Base-by-base conservation (phyloP, 2,113 vertebrate genomes). In the Bubo scandiacus region DNA sequence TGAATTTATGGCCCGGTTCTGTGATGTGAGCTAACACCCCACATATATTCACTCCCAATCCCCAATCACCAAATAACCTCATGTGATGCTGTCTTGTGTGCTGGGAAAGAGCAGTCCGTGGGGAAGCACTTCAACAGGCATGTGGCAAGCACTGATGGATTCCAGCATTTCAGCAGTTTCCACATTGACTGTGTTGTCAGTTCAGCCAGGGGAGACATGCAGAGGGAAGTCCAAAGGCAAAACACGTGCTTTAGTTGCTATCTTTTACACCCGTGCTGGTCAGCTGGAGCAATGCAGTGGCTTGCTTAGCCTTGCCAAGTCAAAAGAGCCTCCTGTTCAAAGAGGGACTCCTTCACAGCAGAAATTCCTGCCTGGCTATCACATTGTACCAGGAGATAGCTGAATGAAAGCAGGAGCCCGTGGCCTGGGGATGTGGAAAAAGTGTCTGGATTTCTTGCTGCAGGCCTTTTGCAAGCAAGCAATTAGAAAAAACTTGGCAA, bases 21-120 rank as follows among this genome's bases (percentile, higher is more conserved):
- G 43, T 17, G 23, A 23, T 23, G 34, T 34, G 40, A 70, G 40
- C n/a, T 26, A 20, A 57, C 1, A 14, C 6, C 15, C 23, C 9
- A 0, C 7, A 15, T 6, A 11, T 25, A 11, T 62, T 70, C 32
- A 22, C 5, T 42, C 61, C 51, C 25, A 45, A 12, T 34, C 4
- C 7, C 19, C 13, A 30, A 21, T 10, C 68, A 47, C 51, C 55
- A 27, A 22, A n/a, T 15, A 47, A 66, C 11, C 61, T 4, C 4
- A 9, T 8, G 34, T 0, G 0, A 11, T 34, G 16, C 61, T 29
- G 14, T 19, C 75, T 47, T 36, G 19, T n/a, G 15, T 0, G 0
- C 18, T 36, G 32, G 66, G 42, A 62, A 38, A 49, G 52, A 42
- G n/a, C 63, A 57, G 72, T 15, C 58, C 2, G 0, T 17, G 22